A percentile compares a stretch with the other conserved stretches of the same genome.
Conservation (phyloP, 1,140 invertebrate genomes). For the Nasonia giraulti region DNA sequence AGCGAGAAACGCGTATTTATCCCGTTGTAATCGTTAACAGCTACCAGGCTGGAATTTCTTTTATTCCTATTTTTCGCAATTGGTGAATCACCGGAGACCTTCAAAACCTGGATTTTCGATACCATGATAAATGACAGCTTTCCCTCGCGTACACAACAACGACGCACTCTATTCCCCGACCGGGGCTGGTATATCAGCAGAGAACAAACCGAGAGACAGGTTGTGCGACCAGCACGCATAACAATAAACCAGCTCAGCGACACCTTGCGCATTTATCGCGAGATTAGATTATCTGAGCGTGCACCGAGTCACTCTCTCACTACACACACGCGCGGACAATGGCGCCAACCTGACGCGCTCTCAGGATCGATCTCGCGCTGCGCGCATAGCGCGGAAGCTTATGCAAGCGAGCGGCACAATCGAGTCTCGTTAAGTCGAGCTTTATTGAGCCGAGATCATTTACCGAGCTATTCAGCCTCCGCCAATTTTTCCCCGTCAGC, state of each 20-base stretch:
- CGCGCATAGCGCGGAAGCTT: constrained; percentile 19
- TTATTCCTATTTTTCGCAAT: too few species aligned
- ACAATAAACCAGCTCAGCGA: constrained; percentile 15
- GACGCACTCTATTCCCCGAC: neutral
- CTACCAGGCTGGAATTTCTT: too few species aligned
- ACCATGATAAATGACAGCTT: neutral
- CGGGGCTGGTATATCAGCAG: neutral
- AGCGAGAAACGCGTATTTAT: neutral
- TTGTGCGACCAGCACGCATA: constrained; percentile 5
- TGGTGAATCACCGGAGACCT: too few species aligned
- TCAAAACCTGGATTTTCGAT: too few species aligned
- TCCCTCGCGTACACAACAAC: neutral
- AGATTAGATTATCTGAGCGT: constrained; percentile 67
- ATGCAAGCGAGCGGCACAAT: constrained; percentile 26
- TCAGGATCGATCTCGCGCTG: constrained; percentile 25
- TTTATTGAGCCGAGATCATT: constrained; percentile 42
- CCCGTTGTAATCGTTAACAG: too few species aligned
- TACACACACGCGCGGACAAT: constrained; percentile 48
- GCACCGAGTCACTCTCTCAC: constrained; percentile 17
- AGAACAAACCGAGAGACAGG: constrained; percentile 3
- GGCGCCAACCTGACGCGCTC: constrained; percentile 59
- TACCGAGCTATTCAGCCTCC: constrained; percentile 27
- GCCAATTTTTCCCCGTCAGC: neutral
- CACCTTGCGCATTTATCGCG: constrained; percentile 55
- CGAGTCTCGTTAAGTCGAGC: constrained; percentile 46